phyloP scores from a whole-genome alignment of 2,797 vertebrate genomes.

The Myotis findleyi region DNA sequence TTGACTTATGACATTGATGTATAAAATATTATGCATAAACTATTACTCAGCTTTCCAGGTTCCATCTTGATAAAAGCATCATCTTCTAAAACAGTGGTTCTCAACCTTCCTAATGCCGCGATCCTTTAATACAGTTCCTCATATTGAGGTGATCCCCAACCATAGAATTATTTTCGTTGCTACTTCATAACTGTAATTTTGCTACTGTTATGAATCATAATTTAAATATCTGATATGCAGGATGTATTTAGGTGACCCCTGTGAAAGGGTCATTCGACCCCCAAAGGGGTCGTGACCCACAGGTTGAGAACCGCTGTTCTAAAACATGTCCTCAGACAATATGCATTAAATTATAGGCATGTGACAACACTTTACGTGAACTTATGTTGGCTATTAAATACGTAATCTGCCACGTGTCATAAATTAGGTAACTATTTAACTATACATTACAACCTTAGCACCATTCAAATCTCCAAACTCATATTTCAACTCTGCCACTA shows the following conservation, averaged over 20 bases:
- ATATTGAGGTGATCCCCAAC: too few relatives aligned
- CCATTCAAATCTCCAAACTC: slow-evolving; percentile 3
- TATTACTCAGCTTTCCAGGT: slow-evolving; percentile 1
- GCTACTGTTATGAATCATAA: too few relatives aligned
- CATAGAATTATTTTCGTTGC: too few relatives aligned
- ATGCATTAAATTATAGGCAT: slow-evolving; percentile 12
- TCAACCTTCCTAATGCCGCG: too few relatives aligned
- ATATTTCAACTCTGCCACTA: slow-evolving; percentile 22
- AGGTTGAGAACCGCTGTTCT: not conserved
- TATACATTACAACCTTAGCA: not conserved
- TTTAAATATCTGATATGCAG: too few relatives aligned
- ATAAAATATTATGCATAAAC: slow-evolving; percentile 17
- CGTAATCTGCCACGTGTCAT: not conserved
- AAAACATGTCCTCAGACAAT: slow-evolving; percentile 27
- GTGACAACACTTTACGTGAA: not conserved
- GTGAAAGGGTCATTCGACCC: too few relatives aligned
- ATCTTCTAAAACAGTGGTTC: slow-evolving; percentile 26
- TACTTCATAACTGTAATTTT: too few relatives aligned
- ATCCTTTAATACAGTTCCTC: too few relatives aligned
- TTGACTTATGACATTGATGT: not conserved
- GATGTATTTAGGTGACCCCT: too few relatives aligned
- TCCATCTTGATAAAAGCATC: slow-evolving; percentile 34
- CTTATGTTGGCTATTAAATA: slow-evolving; percentile 41
- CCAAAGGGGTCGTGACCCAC: too few relatives aligned
- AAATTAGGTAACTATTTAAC: slow-evolving; percentile 27